phyloP scores from a whole-genome alignment of 2,888 invertebrate genomes.

The Tenthredo distinguenda region DNA sequence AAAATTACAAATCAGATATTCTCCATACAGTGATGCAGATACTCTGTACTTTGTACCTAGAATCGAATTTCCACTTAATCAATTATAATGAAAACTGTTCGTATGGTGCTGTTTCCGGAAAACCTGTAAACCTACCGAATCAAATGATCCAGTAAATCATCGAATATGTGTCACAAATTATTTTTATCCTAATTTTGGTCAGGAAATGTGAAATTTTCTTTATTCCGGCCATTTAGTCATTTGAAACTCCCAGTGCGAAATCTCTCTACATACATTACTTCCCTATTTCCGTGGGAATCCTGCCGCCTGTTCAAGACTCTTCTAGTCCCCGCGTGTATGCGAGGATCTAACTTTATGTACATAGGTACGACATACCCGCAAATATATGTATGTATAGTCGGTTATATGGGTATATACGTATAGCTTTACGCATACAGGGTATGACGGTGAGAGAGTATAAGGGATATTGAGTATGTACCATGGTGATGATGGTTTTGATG shows the following conservation, averaged over 20 bases:
- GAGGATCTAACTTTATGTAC: neutral
- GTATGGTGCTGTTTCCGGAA: neutral
- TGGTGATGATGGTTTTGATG: slow-evolving; percentile 88
- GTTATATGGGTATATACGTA: neutral
- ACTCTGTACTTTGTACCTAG: neutral
- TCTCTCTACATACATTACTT: neutral
- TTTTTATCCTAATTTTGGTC: neutral
- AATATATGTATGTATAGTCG: neutral
- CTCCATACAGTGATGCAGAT: neutral
- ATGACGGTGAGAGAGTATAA: neutral
- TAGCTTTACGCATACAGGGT: neutral
- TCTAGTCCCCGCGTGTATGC: neutral
- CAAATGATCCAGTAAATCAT: neutral
- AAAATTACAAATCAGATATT: neutral
- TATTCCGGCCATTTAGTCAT: neutral
- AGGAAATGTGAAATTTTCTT: neutral
- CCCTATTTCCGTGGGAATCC: slow-evolving; percentile 17
- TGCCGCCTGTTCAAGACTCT: neutral
- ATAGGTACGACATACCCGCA: neutral
- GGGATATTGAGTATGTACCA: slow-evolving; percentile 67
- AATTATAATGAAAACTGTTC: neutral
- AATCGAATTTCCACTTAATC: no score
- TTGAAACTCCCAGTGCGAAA: neutral
- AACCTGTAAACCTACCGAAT: neutral
- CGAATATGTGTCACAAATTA: neutral